A percentile compares a stretch with the other conserved stretches of the same genome.
These are phyloP conservation scores for Coreoperca whiteheadi DNA, from an alignment of 2,113 vertebrate species.

Conservation along the genomic window DNA sequence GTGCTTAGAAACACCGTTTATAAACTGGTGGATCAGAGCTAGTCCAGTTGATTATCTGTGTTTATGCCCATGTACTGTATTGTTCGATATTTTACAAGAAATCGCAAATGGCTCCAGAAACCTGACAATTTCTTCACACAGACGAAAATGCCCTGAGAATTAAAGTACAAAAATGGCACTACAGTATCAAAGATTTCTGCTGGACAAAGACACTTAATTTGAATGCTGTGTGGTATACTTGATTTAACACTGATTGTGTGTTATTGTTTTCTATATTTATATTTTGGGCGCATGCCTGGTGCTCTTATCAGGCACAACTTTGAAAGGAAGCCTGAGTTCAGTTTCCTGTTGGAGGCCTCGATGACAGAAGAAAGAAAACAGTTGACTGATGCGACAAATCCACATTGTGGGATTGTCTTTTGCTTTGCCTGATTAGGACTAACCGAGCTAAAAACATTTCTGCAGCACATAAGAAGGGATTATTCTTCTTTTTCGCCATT, in stretches of 20 bases:
- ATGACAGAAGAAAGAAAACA: background rate
- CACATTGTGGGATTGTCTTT: background rate
- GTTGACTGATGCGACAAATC: background rate
- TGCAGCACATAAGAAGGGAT: background rate
- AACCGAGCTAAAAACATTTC: background rate
- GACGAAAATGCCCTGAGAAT: background rate
- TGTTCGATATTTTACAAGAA: background rate
- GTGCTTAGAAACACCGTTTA: background rate
- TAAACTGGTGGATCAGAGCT: background rate
- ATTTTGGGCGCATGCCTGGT: background rate
- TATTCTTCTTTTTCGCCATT: rapidly evolving
- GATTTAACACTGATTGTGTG: background rate
- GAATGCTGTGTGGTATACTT: too few species aligned
- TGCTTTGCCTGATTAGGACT: background rate
- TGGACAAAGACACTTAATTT: background rate
- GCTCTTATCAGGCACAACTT: background rate
- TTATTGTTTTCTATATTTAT: background rate
- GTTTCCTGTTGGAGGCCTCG: background rate
- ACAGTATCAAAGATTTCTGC: background rate
- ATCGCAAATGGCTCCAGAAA: background rate
- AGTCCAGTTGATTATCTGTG: background rate
- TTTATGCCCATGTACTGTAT: background rate
- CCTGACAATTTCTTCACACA: background rate
- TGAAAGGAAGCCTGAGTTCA: background rate
- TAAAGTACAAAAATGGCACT: background rate